Evolutionary conservation across 2,113 vertebrate genomes (phyloP), one percentile per base, ranked within the genome.

Genomic region (Cardinalis cardinalis): DNA sequence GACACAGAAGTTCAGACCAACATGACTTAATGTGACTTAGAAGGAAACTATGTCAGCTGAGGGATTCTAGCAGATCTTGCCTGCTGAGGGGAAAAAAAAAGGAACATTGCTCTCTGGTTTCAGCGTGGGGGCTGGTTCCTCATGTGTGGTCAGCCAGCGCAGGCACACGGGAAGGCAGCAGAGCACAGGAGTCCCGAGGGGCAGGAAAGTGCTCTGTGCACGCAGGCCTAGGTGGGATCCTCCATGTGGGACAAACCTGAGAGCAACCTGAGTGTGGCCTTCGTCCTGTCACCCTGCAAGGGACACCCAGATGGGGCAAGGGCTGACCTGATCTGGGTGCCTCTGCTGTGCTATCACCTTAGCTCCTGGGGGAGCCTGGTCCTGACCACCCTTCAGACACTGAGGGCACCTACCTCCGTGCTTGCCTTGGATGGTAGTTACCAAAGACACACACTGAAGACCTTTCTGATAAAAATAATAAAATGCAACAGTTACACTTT

Each of bases 81-180:
- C 49, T 72, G 19, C 2, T 56, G 20, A 10, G 14, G 7, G 24
- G 40, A 7, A 7, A 29, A 46, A 51, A 20, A 8, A 75, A 16
- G 32, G 53, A 93, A 84, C 68, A 12, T 3, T 3, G 3, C 5
- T 10, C 10, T 72, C 61, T 49, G 59, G 53, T 95, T 94, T 92
- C 86, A 59, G 29, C 0, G 0, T 0, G 8, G 56, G 19, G 3
- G 16, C 66, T 89, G 63, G 87, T 94, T 96, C 84, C 88, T 95
- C 83, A 25, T 74, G 58, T 31, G 46, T 1, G 17, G 61, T 51
- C 55, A 69, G 34, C 43, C 80, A n/a, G 59, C 16, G 10, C 1
- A 3, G 28, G 36, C 18, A 11, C 14, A 11, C 0, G 1, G 31
- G 18, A 52, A n/a, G 25, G 63, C 10, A 1, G 53, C 21, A 1